A percentile compares a stretch with the other conserved stretches of the same genome.
phyloP scores from a whole-genome alignment of 2,888 invertebrate genomes.

The Eupithecia subumbrata region DNA sequence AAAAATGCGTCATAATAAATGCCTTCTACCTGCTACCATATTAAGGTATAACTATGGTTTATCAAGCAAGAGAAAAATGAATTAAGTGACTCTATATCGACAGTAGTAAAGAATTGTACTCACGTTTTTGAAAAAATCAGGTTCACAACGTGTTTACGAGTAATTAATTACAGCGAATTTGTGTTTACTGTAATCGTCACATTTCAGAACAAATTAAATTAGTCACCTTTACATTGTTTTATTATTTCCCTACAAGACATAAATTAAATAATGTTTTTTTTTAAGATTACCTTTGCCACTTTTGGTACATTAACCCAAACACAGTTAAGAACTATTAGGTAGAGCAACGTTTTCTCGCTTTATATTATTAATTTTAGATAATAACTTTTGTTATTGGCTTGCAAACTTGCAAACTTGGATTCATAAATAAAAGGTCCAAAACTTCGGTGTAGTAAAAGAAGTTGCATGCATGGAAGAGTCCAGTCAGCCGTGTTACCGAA shows the following conservation, averaged over 20 bases:
- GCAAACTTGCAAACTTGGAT: not conserved
- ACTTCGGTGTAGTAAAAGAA: not conserved
- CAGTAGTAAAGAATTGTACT: not conserved
- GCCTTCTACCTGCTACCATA: not conserved
- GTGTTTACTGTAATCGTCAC: constrained; percentile 56
- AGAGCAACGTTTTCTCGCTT: not conserved
- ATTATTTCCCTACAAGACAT: constrained; percentile 29
- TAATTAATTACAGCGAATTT: constrained; percentile 6
- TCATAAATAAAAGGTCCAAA: not conserved
- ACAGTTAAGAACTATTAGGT: not conserved
- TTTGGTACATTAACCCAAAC: not conserved
- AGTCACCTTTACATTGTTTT: constrained; percentile 64
- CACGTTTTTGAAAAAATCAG: not conserved
- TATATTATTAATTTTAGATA: too few species aligned
- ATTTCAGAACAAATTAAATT: constrained; percentile 76
- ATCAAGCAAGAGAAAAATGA: not conserved
- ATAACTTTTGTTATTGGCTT: too few species aligned
- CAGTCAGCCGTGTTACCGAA: not conserved
- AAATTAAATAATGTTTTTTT: not conserved
- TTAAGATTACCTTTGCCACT: not conserved
- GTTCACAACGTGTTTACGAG: not conserved
- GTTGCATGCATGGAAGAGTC: not conserved
- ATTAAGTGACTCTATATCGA: not conserved
- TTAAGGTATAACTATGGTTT: too few species aligned
- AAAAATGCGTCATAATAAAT: not conserved